These are phyloP conservation scores for Onchidella celtica DNA, from an alignment of 2,888 invertebrate genomes.

Conservation along the genomic window DNA sequence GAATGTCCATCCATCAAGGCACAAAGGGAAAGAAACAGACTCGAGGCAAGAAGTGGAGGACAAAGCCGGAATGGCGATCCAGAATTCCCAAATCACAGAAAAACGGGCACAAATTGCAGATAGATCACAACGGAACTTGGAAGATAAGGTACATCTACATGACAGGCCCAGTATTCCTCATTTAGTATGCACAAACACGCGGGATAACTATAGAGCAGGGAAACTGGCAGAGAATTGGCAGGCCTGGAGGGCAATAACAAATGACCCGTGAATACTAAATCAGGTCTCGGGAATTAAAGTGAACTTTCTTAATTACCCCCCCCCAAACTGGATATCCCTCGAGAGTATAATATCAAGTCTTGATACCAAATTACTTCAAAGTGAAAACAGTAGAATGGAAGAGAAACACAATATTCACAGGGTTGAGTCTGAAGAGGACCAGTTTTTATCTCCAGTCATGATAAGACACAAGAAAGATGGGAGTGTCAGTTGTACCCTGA, in stretches of 20 bases:
- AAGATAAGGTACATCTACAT: no score
- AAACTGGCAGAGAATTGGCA: background rate
- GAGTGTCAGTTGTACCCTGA: background rate
- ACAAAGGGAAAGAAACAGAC: background rate
- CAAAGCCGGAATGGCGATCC: no score
- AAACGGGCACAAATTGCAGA: no score
- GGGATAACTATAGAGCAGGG: background rate
- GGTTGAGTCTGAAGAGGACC: background rate
- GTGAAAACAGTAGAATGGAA: background rate
- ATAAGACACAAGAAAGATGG: background rate
- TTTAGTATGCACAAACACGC: background rate
- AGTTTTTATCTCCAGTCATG: background rate
- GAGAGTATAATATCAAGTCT: background rate
- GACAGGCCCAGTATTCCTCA: no score
- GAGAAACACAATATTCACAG: background rate
- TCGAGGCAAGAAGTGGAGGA: background rate
- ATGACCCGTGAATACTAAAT: background rate
- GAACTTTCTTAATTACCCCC: background rate
- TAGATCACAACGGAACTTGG: no score
- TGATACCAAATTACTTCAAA: background rate
- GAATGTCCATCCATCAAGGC: background rate
- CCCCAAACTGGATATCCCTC: background rate
- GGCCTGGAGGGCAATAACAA: background rate
- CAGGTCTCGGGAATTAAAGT: background rate
- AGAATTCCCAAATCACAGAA: no score